Evolutionary conservation across 2,113 vertebrate species (phyloP).

Genomic region (Sapajus apella): DNA sequence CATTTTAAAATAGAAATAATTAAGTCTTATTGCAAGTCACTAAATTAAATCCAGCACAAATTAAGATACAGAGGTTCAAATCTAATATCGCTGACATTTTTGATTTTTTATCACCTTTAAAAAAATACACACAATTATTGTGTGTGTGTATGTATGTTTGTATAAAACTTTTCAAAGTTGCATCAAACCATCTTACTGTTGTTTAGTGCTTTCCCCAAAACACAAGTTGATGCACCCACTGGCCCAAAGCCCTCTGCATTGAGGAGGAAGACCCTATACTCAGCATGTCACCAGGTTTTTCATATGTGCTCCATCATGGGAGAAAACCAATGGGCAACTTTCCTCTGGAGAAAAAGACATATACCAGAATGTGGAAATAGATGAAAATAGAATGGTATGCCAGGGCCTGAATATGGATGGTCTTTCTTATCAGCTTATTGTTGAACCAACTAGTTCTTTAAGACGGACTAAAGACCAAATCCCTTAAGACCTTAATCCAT

Average conservation of each 20-base stretch:
- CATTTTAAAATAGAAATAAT: not conserved
- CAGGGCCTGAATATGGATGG: not conserved
- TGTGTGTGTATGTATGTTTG: not conserved
- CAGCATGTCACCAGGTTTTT: not conserved
- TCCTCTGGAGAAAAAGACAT: not conserved
- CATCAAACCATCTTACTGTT: not conserved
- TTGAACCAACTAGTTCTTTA: not conserved
- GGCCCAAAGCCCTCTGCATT: not conserved
- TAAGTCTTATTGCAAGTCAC: not conserved
- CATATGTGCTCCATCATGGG: not conserved
- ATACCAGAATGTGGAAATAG: not conserved
- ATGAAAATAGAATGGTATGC: not conserved
- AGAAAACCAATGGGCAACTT: not conserved
- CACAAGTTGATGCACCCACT: not conserved
- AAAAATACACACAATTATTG: not conserved
- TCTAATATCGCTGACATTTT: not conserved
- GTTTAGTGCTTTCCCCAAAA: slow-evolving; percentile 21
- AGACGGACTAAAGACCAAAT: not conserved
- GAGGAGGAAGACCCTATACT: not conserved
- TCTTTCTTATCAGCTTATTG: not conserved
- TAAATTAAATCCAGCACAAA: not conserved
- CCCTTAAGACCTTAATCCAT: not conserved
- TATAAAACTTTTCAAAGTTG: not conserved
- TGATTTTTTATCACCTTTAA: not conserved
- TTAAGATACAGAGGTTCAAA: not conserved